These are phyloP conservation scores for Antheraea assamensis DNA, from an alignment of 2,888 invertebrate genomes.

Conservation along the genomic window DNA sequence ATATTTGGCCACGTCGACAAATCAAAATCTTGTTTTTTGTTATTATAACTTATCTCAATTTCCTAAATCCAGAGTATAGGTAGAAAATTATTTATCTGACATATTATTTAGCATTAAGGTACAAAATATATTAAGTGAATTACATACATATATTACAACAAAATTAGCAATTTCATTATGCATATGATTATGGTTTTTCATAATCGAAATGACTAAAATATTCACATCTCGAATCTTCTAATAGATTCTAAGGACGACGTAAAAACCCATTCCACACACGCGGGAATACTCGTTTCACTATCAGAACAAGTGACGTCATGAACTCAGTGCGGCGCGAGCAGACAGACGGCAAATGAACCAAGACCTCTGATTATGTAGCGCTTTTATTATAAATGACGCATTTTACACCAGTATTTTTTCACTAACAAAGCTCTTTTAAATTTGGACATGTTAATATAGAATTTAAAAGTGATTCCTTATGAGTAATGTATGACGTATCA, in stretches of 20 bases:
- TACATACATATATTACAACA: not conserved
- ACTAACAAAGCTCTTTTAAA: not conserved
- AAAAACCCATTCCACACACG: conserved; percentile 43
- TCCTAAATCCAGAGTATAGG: not conserved
- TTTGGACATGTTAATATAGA: not conserved
- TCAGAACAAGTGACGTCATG: conserved; percentile 38
- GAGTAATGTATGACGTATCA: conserved; percentile 31
- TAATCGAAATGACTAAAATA: not conserved
- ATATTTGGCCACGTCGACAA: too few species aligned
- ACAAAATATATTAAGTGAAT: not conserved
- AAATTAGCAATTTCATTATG: not conserved
- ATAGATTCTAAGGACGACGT: conserved; percentile 36
- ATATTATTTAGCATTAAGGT: not conserved
- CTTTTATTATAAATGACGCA: not conserved
- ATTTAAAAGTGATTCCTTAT: conserved; percentile 13
- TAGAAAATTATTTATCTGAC: not conserved
- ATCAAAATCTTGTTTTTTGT: too few species aligned
- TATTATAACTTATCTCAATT: not conserved
- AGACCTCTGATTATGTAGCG: conserved; percentile 27
- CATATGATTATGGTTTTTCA: not conserved
- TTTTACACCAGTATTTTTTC: not conserved
- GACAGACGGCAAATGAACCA: conserved; percentile 29
- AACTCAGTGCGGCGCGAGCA: conserved; percentile 21
- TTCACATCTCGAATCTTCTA: conserved; percentile 27
- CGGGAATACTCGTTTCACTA: conserved; percentile 30